These are phyloP conservation scores for Pocillopora verrucosa DNA, from an alignment of 64 coral and sea anemone genomes.

Conservation along the genomic window DNA sequence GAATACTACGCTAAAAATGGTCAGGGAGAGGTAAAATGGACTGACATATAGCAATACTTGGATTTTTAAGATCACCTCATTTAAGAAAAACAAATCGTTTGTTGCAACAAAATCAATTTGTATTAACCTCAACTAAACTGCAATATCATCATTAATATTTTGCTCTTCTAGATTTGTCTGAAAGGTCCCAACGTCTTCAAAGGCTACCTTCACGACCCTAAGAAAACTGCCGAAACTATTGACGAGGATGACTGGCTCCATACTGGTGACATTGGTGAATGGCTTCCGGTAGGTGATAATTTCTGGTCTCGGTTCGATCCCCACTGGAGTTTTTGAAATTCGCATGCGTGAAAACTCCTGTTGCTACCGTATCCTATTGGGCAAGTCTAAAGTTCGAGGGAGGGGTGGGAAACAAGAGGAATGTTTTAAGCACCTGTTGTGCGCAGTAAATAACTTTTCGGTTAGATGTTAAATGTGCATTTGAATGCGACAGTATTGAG, in stretches of 20 bases:
- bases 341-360: too few relatives aligned
- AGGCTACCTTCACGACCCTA: constrained; percentile 79
- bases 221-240: constrained; percentile 85
- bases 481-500: too few relatives aligned
- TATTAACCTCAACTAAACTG: background rate
- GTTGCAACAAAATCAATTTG: background rate
- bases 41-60: background rate
- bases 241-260: constrained; percentile 98
- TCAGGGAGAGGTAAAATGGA: constrained; percentile 71
- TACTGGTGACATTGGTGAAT: constrained; percentile 91
- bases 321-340: too few relatives aligned
- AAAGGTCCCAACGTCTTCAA: constrained; percentile 86
- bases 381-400: too few relatives aligned
- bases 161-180: constrained; percentile 60
- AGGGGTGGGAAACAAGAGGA: too few relatives aligned
- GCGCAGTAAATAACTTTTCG: too few relatives aligned
- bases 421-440: too few relatives aligned
- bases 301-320: background rate
- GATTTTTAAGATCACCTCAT: background rate
- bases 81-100: too few relatives aligned
- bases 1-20: constrained; percentile 71
- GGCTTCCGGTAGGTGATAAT: constrained; percentile 57
- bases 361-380: too few relatives aligned
- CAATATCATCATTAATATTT: background rate
- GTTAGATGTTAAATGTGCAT: too few relatives aligned